Evolutionary conservation across 2,113 vertebrate genomes (phyloP).

Genomic region (Rostratula benghalensis): DNA sequence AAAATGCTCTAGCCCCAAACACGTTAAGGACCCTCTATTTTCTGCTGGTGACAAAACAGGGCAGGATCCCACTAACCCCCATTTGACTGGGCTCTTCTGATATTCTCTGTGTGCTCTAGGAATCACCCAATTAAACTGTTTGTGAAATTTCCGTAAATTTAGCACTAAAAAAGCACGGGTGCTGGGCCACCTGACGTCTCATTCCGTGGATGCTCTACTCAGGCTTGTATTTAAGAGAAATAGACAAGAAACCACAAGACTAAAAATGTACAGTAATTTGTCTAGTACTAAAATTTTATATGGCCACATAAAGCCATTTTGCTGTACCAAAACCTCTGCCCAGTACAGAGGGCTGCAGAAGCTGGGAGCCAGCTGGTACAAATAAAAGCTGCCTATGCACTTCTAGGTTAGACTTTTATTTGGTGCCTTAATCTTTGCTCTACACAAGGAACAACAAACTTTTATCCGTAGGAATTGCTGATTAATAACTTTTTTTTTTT

Average conservation of each 20-base stretch:
- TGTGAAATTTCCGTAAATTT: not conserved
- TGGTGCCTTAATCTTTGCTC: not conserved
- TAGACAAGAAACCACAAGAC: not conserved
- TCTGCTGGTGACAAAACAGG: not conserved
- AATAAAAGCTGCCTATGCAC: not conserved
- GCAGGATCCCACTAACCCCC: not conserved
- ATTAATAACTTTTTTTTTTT: not conserved
- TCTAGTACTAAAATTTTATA: conserved; percentile 40
- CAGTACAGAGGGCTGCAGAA: not conserved
- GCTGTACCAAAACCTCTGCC: conserved; percentile 24
- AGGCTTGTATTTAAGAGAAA: not conserved
- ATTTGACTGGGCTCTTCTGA: not conserved
- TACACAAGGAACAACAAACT: not conserved
- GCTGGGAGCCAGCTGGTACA: not conserved
- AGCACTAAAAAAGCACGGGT: not conserved
- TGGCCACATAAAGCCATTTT: conserved; percentile 21
- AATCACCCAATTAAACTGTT: not conserved
- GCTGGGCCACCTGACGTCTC: conserved; percentile 12
- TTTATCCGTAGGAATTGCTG: not conserved
- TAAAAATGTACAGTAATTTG: conserved; percentile 21
- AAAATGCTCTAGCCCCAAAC: not conserved
- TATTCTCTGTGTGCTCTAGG: not conserved
- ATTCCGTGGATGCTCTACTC: not conserved
- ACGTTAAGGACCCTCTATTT: not conserved
- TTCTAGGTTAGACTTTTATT: not conserved